phyloP scores from a whole-genome alignment of 2,888 invertebrate species.

The Meiosimyza decipiens region DNA sequence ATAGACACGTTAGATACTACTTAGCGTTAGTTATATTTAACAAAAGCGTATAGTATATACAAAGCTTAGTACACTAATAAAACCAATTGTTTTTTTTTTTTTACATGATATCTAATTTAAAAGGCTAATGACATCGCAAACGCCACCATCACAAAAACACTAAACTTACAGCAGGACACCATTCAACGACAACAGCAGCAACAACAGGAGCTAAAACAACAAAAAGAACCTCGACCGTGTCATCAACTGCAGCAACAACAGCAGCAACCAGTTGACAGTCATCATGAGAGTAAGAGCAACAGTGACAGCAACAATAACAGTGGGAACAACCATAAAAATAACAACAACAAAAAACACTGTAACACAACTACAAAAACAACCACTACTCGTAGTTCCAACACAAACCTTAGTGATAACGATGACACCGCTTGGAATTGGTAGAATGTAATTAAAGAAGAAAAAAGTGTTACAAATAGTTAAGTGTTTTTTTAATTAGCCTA shows the following conservation, averaged over 20 bases:
- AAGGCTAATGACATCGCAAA: constrained; percentile 15
- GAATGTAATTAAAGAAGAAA: not conserved
- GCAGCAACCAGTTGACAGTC: constrained; percentile 18
- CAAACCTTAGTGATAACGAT: not conserved
- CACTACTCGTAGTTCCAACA: not conserved
- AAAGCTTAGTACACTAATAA: not conserved
- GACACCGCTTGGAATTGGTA: constrained; percentile 28
- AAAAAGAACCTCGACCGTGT: constrained; percentile 11
- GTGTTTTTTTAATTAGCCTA: not conserved
- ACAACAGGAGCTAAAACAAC: constrained; percentile 2
- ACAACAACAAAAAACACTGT: constrained; percentile 32
- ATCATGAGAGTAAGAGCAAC: constrained; percentile 9
- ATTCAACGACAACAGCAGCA: constrained; percentile 7
- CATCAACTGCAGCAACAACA: constrained; percentile 12
- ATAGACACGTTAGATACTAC: no score
- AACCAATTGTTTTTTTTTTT: not conserved
- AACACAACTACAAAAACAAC: constrained; percentile 33
- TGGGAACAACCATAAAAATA: constrained; percentile 31
- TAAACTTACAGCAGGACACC: constrained; percentile 5
- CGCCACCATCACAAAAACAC: constrained; percentile 4
- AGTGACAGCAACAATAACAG: constrained; percentile 24
- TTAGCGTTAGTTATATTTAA: no score
- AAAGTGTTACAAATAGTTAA: not conserved
- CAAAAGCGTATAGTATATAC: no score
- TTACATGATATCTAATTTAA: not conserved